phyloP scores from a whole-genome alignment of 2,113 vertebrate species.

The Triplophysa siluroides region DNA sequence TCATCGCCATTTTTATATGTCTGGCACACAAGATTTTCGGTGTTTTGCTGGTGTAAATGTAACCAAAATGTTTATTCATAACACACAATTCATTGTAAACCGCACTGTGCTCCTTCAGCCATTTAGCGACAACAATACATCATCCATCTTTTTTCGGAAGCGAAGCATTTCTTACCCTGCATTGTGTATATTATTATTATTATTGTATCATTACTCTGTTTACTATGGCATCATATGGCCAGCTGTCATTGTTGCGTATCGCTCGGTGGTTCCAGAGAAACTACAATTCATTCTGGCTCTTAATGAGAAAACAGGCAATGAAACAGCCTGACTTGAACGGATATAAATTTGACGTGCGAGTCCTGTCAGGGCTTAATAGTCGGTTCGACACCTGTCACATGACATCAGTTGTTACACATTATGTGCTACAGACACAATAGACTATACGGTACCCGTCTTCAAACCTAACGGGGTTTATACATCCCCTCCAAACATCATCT shows the following conservation, averaged over 20 bases:
- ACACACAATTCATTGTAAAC: constrained; percentile 1
- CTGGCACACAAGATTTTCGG: not conserved
- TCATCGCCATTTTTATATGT: not conserved
- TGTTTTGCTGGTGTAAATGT: not conserved
- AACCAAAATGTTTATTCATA: not conserved
- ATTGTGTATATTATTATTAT: not conserved
- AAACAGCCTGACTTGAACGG: not conserved
- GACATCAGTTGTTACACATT: constrained; percentile 1
- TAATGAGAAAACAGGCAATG: constrained; percentile 16
- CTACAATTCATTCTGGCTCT: not conserved
- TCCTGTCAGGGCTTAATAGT: constrained; percentile 8
- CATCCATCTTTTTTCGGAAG: not conserved
- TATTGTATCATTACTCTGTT: not conserved
- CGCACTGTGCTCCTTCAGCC: not conserved
- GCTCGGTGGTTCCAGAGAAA: not conserved
- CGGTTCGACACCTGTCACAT: constrained; percentile 17
- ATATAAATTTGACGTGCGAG: not conserved
- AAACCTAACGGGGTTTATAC: not conserved
- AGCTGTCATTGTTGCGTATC: constrained; percentile 7
- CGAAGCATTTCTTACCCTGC: not conserved
- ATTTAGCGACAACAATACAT: not conserved
- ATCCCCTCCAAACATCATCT: not conserved
- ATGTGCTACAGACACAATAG: not conserved
- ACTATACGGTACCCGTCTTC: not conserved
- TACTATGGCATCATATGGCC: constrained; percentile 5